Base-by-base conservation (phyloP, 1,140 invertebrate genomes). In the Magallana ariakensis region DNA sequence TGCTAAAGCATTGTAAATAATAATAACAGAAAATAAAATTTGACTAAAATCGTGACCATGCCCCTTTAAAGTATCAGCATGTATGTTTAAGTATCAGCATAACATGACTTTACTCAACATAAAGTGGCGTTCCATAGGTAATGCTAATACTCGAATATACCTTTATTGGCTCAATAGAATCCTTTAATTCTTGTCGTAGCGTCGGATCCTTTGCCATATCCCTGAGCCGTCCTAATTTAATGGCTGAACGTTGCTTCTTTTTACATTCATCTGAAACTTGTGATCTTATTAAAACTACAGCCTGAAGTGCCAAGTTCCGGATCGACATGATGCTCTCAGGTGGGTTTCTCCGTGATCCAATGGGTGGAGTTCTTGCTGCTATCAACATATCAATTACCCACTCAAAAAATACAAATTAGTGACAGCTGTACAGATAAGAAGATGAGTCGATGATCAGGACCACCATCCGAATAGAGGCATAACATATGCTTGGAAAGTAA, bases 121-220 rank as follows among this genome's bases (percentile, higher is more conserved):
- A n/a, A n/a, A n/a, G n/a, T n/a, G n/a, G n/a, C n/a, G n/a, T n/a
- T n/a, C n/a, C n/a, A n/a, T n/a, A n/a, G n/a, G n/a, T n/a, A n/a
- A n/a, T n/a, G n/a, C n/a, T n/a, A n/a, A n/a, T n/a, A n/a, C n/a
- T n/a, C n/a, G n/a, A n/a, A n/a, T n/a, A 33, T 66, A 66, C 60
- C 60, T 86, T 84, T 57, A 86, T 84, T 56, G 81, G 87, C 66
- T 86, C 80, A 10, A 86, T 82, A n/a, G 58, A 83, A 19, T 88
- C 87, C 8, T 58, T 57, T 53, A 88, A 75, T 62, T 87, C 81
- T n/a, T 86, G 54, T 1, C 9, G 22, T 58, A 66, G 56, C 8
- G 55, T 58, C 15, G 58, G 53, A 19, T 83, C 53, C 53, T 60
- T 83, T 83, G 86, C 82, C 53, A 87, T 9, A 19, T 87, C 82